Conservation (phyloP, 2,113 vertebrate genomes). For the Corythornis vintsioides region DNA sequence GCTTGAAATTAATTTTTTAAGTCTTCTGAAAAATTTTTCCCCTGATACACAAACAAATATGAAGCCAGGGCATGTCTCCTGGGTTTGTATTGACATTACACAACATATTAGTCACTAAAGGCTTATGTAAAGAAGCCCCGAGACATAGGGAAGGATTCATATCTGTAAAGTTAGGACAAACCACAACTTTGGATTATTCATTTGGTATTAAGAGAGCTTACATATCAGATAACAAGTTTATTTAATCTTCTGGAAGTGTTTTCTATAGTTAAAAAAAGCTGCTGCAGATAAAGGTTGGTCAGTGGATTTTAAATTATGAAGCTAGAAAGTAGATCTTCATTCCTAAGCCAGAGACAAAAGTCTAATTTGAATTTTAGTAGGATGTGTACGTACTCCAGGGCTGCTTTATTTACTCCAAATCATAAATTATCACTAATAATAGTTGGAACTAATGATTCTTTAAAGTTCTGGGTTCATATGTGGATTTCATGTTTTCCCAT, state of each 20-base stretch:
- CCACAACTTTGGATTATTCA: not conserved
- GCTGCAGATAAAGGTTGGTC: not conserved
- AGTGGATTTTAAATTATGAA: not conserved
- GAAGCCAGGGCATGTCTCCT: not conserved
- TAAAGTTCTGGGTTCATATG: not conserved
- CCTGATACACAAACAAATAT: not conserved
- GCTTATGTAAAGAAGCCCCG: not conserved
- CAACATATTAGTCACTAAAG: not conserved
- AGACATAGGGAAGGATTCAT: not conserved
- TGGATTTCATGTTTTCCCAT: not conserved
- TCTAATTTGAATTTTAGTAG: not conserved
- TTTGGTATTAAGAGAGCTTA: not conserved
- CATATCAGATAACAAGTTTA: not conserved
- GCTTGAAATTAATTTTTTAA: not conserved
- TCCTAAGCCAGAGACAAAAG: not conserved
- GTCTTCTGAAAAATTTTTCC: not conserved
- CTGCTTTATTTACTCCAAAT: not conserved
- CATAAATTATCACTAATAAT: not conserved
- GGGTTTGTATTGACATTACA: not conserved
- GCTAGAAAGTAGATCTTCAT: not conserved
- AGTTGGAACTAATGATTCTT: not conserved
- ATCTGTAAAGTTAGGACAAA: not conserved
- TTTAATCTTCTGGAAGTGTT: not conserved
- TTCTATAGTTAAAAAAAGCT: not conserved
- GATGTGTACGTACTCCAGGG: not conserved